Percentiles rank a stretch among this genome's conserved stretches.
phyloP scores from a whole-genome alignment of 2,797 vertebrate species.

The Hydrolagus colliei region DNA sequence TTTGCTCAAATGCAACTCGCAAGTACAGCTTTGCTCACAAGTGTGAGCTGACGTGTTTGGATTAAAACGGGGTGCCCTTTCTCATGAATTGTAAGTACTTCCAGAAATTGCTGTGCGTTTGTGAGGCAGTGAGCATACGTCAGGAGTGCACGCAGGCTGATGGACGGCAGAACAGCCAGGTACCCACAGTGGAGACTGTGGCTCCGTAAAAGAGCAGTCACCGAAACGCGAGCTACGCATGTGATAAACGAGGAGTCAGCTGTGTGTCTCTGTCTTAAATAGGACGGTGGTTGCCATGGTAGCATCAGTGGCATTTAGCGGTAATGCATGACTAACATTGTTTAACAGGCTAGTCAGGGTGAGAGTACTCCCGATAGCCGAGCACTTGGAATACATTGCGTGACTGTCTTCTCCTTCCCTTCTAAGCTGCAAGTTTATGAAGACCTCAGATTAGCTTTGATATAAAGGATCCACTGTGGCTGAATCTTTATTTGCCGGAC shows the following conservation, averaged over 20 bases:
- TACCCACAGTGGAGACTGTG: not conserved
- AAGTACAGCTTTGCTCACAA: no score
- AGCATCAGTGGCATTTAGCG: slow-evolving; percentile 37
- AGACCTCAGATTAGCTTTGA: not conserved
- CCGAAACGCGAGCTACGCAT: slow-evolving; percentile 37
- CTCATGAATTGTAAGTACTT: not conserved
- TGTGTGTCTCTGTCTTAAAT: slow-evolving; percentile 46
- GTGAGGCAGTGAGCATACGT: not conserved
- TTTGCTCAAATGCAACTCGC: no score
- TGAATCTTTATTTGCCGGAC: not conserved
- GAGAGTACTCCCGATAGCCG: slow-evolving; percentile 33
- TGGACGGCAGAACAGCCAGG: not conserved
- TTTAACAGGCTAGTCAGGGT: not conserved
- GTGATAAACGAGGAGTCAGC: slow-evolving; percentile 49
- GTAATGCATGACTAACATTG: slow-evolving; percentile 33
- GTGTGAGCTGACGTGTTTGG: no score
- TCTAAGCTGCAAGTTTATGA: slow-evolving; percentile 4
- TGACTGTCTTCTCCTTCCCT: not conserved
- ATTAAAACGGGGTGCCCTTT: not conserved
- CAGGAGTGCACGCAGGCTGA: no score
- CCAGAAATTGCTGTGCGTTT: not conserved
- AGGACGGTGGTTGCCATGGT: slow-evolving; percentile 48
- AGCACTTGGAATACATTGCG: slow-evolving; percentile 29
- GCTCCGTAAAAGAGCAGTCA: slow-evolving; percentile 19
- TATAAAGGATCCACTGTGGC: not conserved